A percentile compares a stretch with the other conserved stretches of the same genome.
Conservation (phyloP, 1,140 invertebrate genomes). For the Bombus turneri region DNA sequence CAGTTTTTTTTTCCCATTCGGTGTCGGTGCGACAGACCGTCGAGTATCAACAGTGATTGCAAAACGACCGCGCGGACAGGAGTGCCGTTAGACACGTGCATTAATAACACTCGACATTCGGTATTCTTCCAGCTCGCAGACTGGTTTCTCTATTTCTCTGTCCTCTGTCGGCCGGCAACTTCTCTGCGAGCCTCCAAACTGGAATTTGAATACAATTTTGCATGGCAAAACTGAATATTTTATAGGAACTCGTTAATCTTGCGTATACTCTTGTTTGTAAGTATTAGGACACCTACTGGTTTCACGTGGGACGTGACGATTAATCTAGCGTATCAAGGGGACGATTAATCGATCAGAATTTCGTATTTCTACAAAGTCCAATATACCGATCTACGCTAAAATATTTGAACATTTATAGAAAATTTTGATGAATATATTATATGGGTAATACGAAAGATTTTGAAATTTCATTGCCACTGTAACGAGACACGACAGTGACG, state of each 20-base stretch:
- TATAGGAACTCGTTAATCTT: constrained; percentile 9
- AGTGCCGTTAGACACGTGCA: constrained; percentile 51
- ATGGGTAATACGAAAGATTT: too few species aligned
- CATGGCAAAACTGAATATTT: constrained; percentile 5
- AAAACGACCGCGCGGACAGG: constrained; percentile 49
- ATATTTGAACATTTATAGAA: background rate
- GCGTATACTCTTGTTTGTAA: background rate
- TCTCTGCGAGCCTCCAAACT: background rate
- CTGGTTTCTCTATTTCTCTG: constrained; percentile 47
- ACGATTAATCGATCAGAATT: background rate
- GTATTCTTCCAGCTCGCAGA: constrained; percentile 42
- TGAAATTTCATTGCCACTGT: too few species aligned
- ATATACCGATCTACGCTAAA: background rate
- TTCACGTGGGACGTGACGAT: background rate
- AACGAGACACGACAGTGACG: too few species aligned
- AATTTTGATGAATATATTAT: too few species aligned
- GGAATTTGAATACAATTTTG: constrained; percentile 14
- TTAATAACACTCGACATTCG: constrained; percentile 56
- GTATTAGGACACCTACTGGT: background rate
- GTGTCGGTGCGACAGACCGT: constrained; percentile 49
- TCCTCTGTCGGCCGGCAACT: background rate
- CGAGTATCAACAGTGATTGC: constrained; percentile 52
- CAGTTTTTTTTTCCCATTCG: constrained; percentile 38
- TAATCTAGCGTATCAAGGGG: background rate
- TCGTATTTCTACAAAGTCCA: background rate